These are phyloP conservation scores for Apeira syringaria DNA, from an alignment of 2,888 invertebrate genomes.

Conservation along the genomic window DNA sequence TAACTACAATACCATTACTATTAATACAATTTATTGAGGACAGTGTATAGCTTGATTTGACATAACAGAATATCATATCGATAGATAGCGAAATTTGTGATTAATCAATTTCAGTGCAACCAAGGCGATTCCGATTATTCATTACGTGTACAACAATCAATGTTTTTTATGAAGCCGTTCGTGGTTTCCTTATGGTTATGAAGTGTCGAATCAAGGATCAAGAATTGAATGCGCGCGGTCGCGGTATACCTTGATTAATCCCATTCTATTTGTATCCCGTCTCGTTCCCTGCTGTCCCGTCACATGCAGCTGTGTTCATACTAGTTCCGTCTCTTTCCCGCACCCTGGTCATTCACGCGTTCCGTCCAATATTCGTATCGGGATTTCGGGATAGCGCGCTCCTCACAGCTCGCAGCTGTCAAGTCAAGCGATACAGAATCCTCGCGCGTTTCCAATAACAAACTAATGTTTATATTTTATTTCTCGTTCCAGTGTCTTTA, in stretches of 20 bases:
- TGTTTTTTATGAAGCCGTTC: slow-evolving; percentile 27
- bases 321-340: slow-evolving; percentile 50
- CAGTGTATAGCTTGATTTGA: slow-evolving; percentile 60
- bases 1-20: slow-evolving; percentile 36
- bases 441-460: slow-evolving; percentile 34
- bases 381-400: slow-evolving; percentile 78
- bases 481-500: slow-evolving; percentile 77
- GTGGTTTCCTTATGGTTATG: slow-evolving; percentile 16
- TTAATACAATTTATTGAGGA: slow-evolving; percentile 29
- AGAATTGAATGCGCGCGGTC: slow-evolving; percentile 46
- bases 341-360: slow-evolving; percentile 68
- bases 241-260: slow-evolving; percentile 68
- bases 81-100: neutral
- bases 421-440: slow-evolving; percentile 69
- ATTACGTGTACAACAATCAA: slow-evolving; percentile 47
- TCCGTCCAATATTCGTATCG: slow-evolving; percentile 70
- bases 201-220: slow-evolving; percentile 37
- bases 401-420: slow-evolving; percentile 79
- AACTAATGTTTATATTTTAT: slow-evolving; percentile 45
- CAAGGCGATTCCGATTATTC: slow-evolving; percentile 35
- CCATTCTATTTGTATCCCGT: slow-evolving; percentile 70
- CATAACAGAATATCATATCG: slow-evolving; percentile 18
- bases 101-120: slow-evolving; percentile 23
- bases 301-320: slow-evolving; percentile 62
- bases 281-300: slow-evolving; percentile 61